Conservation (phyloP, 1,140 invertebrate species). For the Polypedilum pembai region DNA sequence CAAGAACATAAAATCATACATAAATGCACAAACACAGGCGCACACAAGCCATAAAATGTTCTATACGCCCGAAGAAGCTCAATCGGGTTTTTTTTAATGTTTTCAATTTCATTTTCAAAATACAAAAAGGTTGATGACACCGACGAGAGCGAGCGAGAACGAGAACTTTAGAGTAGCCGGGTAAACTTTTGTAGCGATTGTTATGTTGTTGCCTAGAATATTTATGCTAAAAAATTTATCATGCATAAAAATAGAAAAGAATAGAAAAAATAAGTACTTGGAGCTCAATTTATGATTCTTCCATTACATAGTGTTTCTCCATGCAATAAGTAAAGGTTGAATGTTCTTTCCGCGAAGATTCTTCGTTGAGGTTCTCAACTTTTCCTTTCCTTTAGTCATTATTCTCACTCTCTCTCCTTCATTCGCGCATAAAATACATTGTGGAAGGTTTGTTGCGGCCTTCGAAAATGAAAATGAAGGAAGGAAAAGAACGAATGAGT, state of each 20-base stretch:
- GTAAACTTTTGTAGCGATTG: background rate
- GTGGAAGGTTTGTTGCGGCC: slow-evolving; percentile 1
- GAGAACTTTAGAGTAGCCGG: background rate
- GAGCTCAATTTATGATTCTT: slow-evolving; percentile 20
- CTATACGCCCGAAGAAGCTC: slow-evolving; percentile 19
- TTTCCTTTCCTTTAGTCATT: slow-evolving; percentile 19
- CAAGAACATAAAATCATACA: background rate
- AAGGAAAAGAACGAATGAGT: background rate
- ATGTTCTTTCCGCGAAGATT: background rate
- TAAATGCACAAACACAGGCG: too few species aligned
- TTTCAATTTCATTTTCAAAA: slow-evolving; percentile 22
- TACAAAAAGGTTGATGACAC: slow-evolving; percentile 24
- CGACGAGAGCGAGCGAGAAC: background rate
- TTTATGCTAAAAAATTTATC: too few species aligned
- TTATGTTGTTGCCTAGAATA: too few species aligned
- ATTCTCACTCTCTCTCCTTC: background rate
- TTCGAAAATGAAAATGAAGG: slow-evolving; percentile 16
- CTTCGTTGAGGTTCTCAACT: slow-evolving; percentile 4
- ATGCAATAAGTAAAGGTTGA: background rate
- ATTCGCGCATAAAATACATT: background rate
- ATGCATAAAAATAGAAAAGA: background rate
- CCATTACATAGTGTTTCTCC: background rate
- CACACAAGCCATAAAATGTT: background rate
- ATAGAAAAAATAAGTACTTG: background rate
- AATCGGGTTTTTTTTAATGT: slow-evolving; percentile 25